phyloP scores from a whole-genome alignment of 1,140 invertebrate genomes.

The Cephus cinctus region DNA sequence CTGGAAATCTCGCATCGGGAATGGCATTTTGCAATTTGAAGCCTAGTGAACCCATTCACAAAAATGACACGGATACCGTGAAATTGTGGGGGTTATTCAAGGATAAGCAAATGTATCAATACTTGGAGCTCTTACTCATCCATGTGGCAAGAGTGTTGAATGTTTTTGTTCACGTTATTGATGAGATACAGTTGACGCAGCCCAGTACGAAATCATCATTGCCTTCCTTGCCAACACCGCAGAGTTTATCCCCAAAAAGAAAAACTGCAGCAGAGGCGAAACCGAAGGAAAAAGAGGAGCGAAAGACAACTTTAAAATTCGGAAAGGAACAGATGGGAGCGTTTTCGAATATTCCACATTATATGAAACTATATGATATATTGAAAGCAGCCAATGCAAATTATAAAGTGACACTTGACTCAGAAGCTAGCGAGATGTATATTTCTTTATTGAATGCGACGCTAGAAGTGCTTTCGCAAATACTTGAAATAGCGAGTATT shows the following conservation, averaged over 20 bases:
- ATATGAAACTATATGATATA: constrained; percentile 75
- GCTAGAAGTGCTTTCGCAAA: constrained; percentile 68
- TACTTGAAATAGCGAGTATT: constrained; percentile 76
- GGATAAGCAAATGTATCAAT: constrained; percentile 49
- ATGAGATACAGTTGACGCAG: constrained; percentile 59
- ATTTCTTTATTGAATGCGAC: constrained; percentile 66
- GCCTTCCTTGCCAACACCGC: constrained; percentile 56
- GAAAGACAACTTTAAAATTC: constrained; percentile 21
- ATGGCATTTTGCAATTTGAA: constrained; percentile 43
- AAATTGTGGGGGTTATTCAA: constrained; percentile 60
- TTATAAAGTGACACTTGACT: constrained; percentile 78
- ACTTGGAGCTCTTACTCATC: constrained; percentile 64
- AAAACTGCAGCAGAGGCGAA: constrained; percentile 42
- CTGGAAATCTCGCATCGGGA: constrained; percentile 68
- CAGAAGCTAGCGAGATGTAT: constrained; percentile 73
- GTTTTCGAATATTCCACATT: constrained; percentile 71
- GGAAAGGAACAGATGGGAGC: constrained; percentile 56
- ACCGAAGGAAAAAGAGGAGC: constrained; percentile 37
- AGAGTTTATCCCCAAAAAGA: constrained; percentile 59
- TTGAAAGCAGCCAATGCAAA: constrained; percentile 75
- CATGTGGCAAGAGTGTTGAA: constrained; percentile 72
- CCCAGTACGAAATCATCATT: constrained; percentile 54
- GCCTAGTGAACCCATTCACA: constrained; percentile 22
- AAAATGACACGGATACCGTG: constrained; percentile 13
- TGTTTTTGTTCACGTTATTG: constrained; percentile 74